Evolutionary conservation across 2,113 vertebrate genomes (phyloP).

Genomic region (Bombycilla garrulus): DNA sequence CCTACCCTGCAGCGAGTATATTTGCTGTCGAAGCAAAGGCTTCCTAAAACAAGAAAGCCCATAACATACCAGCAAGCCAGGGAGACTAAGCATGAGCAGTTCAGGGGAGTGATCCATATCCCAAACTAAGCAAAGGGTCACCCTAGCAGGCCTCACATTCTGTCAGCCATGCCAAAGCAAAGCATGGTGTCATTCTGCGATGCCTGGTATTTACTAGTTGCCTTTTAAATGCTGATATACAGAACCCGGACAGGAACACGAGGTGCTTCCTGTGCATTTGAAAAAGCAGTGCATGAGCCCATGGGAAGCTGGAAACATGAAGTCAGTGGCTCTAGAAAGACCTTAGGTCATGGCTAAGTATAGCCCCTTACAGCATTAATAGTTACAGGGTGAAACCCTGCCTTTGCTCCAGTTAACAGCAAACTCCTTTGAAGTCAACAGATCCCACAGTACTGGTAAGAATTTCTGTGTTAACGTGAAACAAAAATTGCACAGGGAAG

Average conservation of each 20-base stretch:
- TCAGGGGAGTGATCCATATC: not conserved
- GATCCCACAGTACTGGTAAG: not conserved
- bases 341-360: slow-evolving; percentile 69
- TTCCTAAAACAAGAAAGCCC: not conserved
- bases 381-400: not conserved
- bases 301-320: not conserved
- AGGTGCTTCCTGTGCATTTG: slow-evolving; percentile 23
- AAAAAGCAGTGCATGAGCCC: not conserved
- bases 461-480: slow-evolving; percentile 6
- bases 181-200: not conserved
- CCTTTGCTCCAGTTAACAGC: not conserved
- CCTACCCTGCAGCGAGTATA: fast-evolving
- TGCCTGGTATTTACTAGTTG: slow-evolving; percentile 43
- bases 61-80: not conserved
- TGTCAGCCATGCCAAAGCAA: not conserved
- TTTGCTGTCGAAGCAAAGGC: not conserved
- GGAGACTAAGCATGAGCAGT: not conserved
- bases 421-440: not conserved
- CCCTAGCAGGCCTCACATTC: not conserved
- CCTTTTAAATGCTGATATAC: not conserved
- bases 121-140: not conserved
- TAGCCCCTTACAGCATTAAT: not conserved
- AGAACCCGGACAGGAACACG: not conserved
- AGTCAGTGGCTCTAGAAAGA: slow-evolving; percentile 15
- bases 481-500: slow-evolving; percentile 10